A percentile compares a stretch with the other conserved stretches of the same genome.
Evolutionary conservation across 2,113 vertebrate genomes (phyloP).

Genomic region (Ellobius talpinus): DNA sequence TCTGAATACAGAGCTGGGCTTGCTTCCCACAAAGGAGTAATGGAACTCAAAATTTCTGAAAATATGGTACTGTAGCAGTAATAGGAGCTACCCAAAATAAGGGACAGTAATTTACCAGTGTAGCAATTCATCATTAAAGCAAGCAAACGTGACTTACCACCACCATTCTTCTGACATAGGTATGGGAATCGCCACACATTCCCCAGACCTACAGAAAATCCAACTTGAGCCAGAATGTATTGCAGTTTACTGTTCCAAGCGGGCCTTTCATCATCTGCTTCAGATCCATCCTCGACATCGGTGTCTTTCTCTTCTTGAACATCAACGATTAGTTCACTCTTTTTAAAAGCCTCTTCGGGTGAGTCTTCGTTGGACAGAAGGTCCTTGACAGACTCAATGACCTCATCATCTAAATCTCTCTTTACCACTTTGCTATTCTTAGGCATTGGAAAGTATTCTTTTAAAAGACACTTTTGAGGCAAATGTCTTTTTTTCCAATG

Average conservation of each 20-base stretch:
- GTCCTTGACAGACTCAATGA: slow-evolving; percentile 97
- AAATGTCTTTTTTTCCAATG: slow-evolving; percentile 38
- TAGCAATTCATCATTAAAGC: not conserved
- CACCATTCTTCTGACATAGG: slow-evolving; percentile 99
- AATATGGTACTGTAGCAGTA: not conserved
- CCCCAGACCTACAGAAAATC: slow-evolving; percentile 98
- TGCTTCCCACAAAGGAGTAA: slow-evolving; percentile 26
- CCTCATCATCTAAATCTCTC: slow-evolving; percentile 97
- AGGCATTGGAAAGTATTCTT: slow-evolving; percentile 90
- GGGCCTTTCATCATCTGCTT: slow-evolving; percentile 93
- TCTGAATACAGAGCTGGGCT: slow-evolving; percentile 46
- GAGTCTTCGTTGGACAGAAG: slow-evolving; percentile 98
- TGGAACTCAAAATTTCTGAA: slow-evolving; percentile 52
- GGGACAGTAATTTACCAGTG: not conserved
- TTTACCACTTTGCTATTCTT: slow-evolving; percentile 98
- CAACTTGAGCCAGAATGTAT: slow-evolving; percentile 98
- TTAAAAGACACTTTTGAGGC: not conserved
- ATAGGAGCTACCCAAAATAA: not conserved
- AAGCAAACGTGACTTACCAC: slow-evolving; percentile 90
- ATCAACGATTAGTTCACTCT: slow-evolving; percentile 93
- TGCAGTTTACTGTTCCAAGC: slow-evolving; percentile 99
- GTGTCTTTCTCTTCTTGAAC: slow-evolving; percentile 90
- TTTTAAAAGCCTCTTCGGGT: slow-evolving; percentile 96
- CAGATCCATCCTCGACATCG: slow-evolving; percentile 91
- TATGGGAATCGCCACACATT: slow-evolving; percentile 99